Evolutionary conservation across 1,140 invertebrate genomes (phyloP).

Genomic region (Xylocopa sonorina): DNA sequence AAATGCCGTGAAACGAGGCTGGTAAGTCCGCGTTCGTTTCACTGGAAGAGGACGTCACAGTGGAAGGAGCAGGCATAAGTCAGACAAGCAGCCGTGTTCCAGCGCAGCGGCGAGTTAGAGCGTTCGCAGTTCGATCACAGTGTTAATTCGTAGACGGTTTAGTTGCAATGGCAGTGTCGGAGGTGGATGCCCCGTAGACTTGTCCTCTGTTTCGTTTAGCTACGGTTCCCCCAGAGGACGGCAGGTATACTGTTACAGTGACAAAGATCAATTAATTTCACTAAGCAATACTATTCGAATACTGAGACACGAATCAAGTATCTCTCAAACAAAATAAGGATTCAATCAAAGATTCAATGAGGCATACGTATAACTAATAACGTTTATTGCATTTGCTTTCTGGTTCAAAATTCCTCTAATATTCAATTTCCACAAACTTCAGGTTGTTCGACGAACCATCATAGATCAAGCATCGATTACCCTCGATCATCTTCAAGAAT

Average conservation of each 20-base stretch:
- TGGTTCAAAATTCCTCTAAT: not conserved
- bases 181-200: not conserved
- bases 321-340: too few species aligned
- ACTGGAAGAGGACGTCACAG: constrained; percentile 12
- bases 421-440: not conserved
- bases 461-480: not conserved
- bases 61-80: constrained; percentile 19
- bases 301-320: too few species aligned
- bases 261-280: constrained; percentile 8
- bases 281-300: too few species aligned
- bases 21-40: not conserved
- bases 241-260: constrained; percentile 5
- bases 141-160: constrained; percentile 10
- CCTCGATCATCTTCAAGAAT: not conserved
- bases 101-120: not conserved
- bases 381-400: too few species aligned
- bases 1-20: not conserved
- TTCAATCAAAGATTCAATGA: too few species aligned
- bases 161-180: not conserved
- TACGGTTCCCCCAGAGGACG: not conserved
- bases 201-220: not conserved
- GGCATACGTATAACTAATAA: too few species aligned
- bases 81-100: not conserved
- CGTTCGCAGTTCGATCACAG: not conserved
- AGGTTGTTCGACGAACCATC: not conserved